Evolutionary conservation across 1,140 invertebrate species (phyloP), one percentile per base, ranked within the genome.

Genomic region (Contarinia nasturtii): DNA sequence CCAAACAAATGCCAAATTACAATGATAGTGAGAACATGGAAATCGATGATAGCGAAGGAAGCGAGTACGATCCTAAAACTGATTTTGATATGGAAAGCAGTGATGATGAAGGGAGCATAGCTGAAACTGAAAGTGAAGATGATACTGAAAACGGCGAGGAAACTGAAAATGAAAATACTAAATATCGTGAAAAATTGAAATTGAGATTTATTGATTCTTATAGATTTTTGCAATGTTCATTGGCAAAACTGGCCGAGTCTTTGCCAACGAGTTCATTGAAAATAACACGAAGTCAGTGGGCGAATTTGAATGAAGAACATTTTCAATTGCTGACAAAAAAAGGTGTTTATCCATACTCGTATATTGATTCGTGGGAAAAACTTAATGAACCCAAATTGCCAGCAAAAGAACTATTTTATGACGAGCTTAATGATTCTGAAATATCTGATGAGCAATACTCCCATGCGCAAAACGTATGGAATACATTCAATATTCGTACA

Each of bases 381-480:
- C 51, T 64, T 36, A 20, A 60, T 46, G 57, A 66, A 43, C 47
- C 36, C 12, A 8, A 48, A 45, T 54, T 66, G 48, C 56, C 59
- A 20, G 0, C 51, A n/a, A 56, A 53, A 51, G 48, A 54, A 45
- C 48, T 48, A n/a, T 67, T 66, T 54, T 63, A 55, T 48, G 66
- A 51, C 49, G 53, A 44, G 22, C 45, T 68, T 46, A 54, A 45
- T 18, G 38, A 59, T 43, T 27, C 42, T n/a, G 15, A 52, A 20
- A 57, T 65, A 44, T 47, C 41, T 21, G 50, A 52, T 19, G 51
- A 55, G 21, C 58, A 69, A 34, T 70, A 68, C 57, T 7, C 49
- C 14, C 62, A 67, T 58, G 67, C 64, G 3, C 21, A 54, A 50
- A 56, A 58, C 7, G 55, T 71, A 20, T 70, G 67, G 66, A 43